Base-by-base conservation (phyloP, 2,113 vertebrate species). In the Halichoerus grypus region DNA sequence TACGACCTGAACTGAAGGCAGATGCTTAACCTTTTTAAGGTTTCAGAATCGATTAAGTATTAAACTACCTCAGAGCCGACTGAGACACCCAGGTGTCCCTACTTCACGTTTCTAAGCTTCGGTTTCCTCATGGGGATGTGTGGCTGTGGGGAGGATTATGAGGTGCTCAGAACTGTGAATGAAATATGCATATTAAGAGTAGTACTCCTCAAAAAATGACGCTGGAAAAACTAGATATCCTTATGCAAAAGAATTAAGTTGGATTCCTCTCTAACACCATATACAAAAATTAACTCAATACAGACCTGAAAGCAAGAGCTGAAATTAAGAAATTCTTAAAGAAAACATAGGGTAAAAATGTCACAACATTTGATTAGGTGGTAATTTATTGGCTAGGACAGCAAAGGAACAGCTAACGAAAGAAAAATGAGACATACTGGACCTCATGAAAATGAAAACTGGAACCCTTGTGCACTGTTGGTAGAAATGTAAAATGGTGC, bases 251-350 rank as follows among this genome's bases (percentile, higher is more conserved):
- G 24, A 88, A 96, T 49, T 2, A 97, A 90, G 89, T 28, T 79
- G 49, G 31, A 88, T 13, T 55, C 42, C 74, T 39, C 26, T 4
- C 31, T 91, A 96, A 93, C 12, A 84, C 49, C 31, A 77, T n/a
- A 88, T 51, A 36, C 5, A 90, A 89, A 96, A 69, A 90, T 53
- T n/a, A 57, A 88, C 24, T 80, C 28, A 65, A 92, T 72, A 72
- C 51, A 15, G 28, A 57, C 24, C 59, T 83, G 59, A 93, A 87
- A 16, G 0, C 77, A 90, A 93, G 33, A 88, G 46, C 26, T 59
- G 72, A 94, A 94, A 84, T 24, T 57, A 88, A 3, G 21, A 80
- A 82, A 88, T 8, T 89, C 6, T 67, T 67, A 11, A 53, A 85
- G 39, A 71, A 55, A 87, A 72, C 36, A 93, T 3, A 69, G 42